These are phyloP conservation scores for Glomeris maerens DNA, from an alignment of 1,140 invertebrate genomes.

Conservation along the genomic window DNA sequence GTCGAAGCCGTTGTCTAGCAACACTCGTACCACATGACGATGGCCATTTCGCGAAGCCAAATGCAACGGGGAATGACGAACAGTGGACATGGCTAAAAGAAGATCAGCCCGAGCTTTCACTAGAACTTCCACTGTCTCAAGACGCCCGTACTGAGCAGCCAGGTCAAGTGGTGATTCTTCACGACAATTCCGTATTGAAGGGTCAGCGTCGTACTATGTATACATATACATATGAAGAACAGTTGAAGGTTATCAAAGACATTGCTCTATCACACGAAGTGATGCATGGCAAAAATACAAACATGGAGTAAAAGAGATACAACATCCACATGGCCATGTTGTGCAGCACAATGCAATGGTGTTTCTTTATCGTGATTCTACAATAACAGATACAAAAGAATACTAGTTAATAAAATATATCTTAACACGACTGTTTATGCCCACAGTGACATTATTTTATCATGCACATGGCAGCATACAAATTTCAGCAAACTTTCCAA, in stretches of 20 bases:
- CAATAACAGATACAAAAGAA: no score
- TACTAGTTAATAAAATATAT: no score
- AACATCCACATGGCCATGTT: constrained; percentile 85
- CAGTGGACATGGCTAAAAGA: constrained; percentile 31
- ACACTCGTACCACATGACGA: constrained; percentile 66
- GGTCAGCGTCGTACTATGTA: constrained; percentile 70
- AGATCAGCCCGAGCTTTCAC: constrained; percentile 63
- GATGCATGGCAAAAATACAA: no score
- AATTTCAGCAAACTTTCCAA: no score
- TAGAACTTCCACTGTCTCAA: constrained; percentile 75
- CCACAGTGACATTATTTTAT: no score
- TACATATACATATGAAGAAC: no score
- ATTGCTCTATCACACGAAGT: no score
- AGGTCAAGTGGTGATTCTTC: constrained; percentile 87
- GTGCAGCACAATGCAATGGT: constrained; percentile 81
- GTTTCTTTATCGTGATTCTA: constrained; percentile 89
- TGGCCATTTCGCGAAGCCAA: constrained; percentile 87
- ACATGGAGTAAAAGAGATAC: constrained; percentile 60
- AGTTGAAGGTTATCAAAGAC: no score
- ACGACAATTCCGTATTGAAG: constrained; percentile 68
- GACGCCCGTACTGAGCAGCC: constrained; percentile 63
- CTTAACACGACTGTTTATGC: no score
- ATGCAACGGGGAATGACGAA: constrained; percentile 79
- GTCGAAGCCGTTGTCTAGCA: constrained; percentile 70
- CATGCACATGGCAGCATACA: no score